A percentile compares a stretch with the other conserved stretches of the same genome.
These are phyloP conservation scores for Pollachius pollachius DNA, from an alignment of 2,113 vertebrate species.

Conservation along the genomic window DNA sequence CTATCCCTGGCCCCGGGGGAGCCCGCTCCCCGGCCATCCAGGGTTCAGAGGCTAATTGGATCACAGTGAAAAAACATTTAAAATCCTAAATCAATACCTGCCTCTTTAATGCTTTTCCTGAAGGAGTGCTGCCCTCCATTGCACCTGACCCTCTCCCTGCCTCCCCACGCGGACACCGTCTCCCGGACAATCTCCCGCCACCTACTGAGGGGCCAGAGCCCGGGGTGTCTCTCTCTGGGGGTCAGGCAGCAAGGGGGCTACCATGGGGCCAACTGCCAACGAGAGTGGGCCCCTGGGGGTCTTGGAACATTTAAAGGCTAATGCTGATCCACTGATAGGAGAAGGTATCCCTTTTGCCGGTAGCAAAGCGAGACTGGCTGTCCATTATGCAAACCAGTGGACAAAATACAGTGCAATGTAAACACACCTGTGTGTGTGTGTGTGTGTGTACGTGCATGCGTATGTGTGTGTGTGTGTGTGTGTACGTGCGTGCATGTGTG, in stretches of 20 bases:
- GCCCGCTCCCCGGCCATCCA: constrained; percentile 58
- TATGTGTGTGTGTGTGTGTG: constrained; percentile 1
- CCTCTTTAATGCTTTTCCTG: constrained; percentile 76
- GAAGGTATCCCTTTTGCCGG: background rate
- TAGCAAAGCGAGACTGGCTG: too few relatives aligned
- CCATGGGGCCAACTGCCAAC: constrained; percentile 49
- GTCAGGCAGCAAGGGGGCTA: constrained; percentile 56
- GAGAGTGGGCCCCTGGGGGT: constrained; percentile 53
- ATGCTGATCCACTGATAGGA: constrained; percentile 47
- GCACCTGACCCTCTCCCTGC: constrained; percentile 29
- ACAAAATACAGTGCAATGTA: too few relatives aligned
- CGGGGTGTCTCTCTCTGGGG: constrained; percentile 26
- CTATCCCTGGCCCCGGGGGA: constrained; percentile 51
- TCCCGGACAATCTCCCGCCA: constrained; percentile 56
- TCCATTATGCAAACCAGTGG: too few relatives aligned
- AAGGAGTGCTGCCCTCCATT: constrained; percentile 67
- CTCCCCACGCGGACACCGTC: constrained; percentile 39
- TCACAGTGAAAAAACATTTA: constrained; percentile 74
- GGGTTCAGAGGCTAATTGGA: constrained; percentile 77
- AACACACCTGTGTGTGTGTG: too few relatives aligned
- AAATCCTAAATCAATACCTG: constrained; percentile 77
- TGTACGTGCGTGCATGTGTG: constrained; percentile 3
- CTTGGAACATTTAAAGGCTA: constrained; percentile 53
- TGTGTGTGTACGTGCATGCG: background rate
- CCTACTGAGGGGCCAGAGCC: constrained; percentile 53